Percentiles rank a stretch among this genome's conserved stretches.
Conservation (phyloP, 2,113 vertebrate species). For the Labrus mixtus region DNA sequence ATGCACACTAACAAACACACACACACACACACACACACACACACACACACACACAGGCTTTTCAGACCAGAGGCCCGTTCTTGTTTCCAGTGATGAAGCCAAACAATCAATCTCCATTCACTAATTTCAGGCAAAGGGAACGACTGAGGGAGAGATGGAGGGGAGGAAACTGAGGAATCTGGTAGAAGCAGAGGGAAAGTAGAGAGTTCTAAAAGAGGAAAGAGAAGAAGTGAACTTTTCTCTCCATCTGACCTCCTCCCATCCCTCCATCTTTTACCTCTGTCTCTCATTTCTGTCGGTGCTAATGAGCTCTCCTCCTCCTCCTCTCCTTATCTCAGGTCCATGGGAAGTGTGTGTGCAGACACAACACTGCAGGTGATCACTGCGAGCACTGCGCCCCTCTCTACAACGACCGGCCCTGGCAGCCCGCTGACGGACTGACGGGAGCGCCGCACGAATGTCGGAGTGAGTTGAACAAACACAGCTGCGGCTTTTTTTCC, state of each 20-base stretch:
- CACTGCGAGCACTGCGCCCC: conserved; percentile 93
- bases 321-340: conserved; percentile 82
- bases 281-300: conserved; percentile 10
- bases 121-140: conserved; percentile 59
- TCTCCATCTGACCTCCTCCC: conserved; percentile 52
- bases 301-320: conserved; percentile 48
- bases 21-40: conserved; percentile 44
- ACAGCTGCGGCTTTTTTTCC: background rate
- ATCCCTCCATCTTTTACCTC: conserved; percentile 32
- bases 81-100: conserved; percentile 75
- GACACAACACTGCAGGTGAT: conserved; percentile 93
- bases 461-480: conserved; percentile 87
- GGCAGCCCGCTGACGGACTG: conserved; percentile 93
- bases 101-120: conserved; percentile 79
- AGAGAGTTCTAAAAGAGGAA: background rate
- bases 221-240: conserved; percentile 33
- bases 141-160: background rate
- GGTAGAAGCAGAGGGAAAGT: background rate
- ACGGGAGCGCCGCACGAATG: conserved; percentile 92
- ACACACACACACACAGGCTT: conserved; percentile 55
- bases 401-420: conserved; percentile 93
- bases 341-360: conserved; percentile 95
- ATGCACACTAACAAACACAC: conserved; percentile 44
- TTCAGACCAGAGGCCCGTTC: conserved; percentile 71
- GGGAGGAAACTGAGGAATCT: background rate